Conservation (phyloP, 2,888 invertebrate species). For the Noctua janthina region DNA sequence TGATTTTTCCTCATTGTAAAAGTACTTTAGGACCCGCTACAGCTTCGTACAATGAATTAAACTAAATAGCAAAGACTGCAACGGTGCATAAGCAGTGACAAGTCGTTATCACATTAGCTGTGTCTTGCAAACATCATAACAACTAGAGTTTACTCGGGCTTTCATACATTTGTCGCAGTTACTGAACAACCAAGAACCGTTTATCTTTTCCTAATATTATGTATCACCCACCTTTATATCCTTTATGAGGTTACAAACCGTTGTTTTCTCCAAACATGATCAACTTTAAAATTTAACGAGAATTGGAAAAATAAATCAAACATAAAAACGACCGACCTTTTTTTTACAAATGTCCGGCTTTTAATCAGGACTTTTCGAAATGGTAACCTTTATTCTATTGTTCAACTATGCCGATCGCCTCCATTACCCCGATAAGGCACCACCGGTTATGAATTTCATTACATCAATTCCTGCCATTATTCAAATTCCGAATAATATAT, state of each 20-base stretch:
- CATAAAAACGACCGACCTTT: neutral
- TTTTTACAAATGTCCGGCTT: neutral
- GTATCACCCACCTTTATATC: neutral
- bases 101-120: conserved; percentile 16
- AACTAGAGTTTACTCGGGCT: conserved; percentile 29
- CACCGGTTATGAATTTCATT: conserved; percentile 61
- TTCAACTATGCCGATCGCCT: conserved; percentile 5
- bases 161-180: conserved; percentile 5
- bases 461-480: conserved; percentile 63
- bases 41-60: conserved; percentile 6
- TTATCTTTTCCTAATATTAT: neutral
- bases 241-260: neutral
- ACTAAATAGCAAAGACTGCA: conserved; percentile 9
- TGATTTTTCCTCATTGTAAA: neutral
- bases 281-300: neutral
- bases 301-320: neutral
- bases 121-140: conserved; percentile 21
- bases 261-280: neutral
- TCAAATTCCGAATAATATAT: conserved; percentile 68
- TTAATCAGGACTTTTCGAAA: neutral
- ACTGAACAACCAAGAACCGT: conserved; percentile 12
- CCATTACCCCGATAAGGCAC: conserved; percentile 62
- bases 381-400: neutral
- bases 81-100: conserved; percentile 33
- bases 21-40: neutral